Percentiles rank a stretch among this genome's conserved stretches.
phyloP scores from a whole-genome alignment of 2,888 invertebrate species.

The Pinctada fucata region DNA sequence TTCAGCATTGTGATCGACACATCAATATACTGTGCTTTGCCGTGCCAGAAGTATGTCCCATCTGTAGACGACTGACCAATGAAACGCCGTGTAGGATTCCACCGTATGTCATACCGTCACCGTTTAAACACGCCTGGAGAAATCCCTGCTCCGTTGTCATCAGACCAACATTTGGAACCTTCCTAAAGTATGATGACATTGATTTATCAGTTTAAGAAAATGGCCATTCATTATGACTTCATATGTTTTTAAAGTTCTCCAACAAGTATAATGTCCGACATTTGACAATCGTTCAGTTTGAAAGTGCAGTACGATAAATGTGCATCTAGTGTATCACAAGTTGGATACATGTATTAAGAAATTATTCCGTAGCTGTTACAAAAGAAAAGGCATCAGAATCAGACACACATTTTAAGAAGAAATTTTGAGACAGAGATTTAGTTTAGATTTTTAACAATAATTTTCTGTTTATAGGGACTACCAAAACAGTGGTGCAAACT shows the following conservation, averaged over 20 bases:
- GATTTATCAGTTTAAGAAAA: not conserved
- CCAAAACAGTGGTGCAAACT: not conserved
- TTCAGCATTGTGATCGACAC: conserved; percentile 25
- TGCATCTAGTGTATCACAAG: too few relatives aligned
- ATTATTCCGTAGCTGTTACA: too few relatives aligned
- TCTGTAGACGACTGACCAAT: conserved; percentile 10
- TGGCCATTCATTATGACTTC: not conserved
- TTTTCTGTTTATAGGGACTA: too few relatives aligned
- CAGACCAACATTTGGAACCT: conserved; percentile 28
- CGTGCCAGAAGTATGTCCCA: conserved; percentile 16
- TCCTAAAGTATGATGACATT: conserved; percentile 13
- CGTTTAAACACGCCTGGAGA: conserved; percentile 8
- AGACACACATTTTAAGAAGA: too few relatives aligned
- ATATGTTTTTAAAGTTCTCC: too few relatives aligned
- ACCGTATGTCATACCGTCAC: conserved; percentile 17
- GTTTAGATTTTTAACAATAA: too few relatives aligned
- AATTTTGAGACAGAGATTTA: too few relatives aligned
- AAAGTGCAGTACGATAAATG: too few relatives aligned
- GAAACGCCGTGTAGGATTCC: conserved; percentile 20
- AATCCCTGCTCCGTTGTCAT: conserved; percentile 17
- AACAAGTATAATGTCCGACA: too few relatives aligned
- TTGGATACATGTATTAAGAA: too few relatives aligned
- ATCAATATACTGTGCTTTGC: conserved; percentile 26
- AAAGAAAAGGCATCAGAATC: too few relatives aligned
- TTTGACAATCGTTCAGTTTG: too few relatives aligned